Base-by-base conservation (phyloP, 2,113 vertebrate genomes). In the Alosa alosa region DNA sequence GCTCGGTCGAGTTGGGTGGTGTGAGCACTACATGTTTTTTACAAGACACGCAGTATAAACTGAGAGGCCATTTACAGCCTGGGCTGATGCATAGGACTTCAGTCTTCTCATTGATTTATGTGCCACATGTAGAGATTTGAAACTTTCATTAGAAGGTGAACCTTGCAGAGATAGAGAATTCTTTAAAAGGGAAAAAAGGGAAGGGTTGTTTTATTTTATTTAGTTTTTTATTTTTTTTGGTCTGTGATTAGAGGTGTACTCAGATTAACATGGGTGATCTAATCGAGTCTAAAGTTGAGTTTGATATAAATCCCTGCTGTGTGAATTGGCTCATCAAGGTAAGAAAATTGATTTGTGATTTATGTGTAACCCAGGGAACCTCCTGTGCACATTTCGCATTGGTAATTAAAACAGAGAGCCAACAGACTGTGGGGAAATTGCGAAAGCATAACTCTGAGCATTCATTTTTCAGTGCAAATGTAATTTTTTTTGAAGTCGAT, bases 291-390 rank as follows among this genome's bases (percentile, higher is more conserved):
- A 78, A 78, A 17, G 3, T 31, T 13, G 10, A 31, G 10, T 78
- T 36, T 39, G 72, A 60, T 6, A 9, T 83, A 88, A 82, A 5
- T 89, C 89, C 90, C 84, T 87, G 82, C 64, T 81, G 81, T 86
- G 84, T 85, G 83, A 60, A 82, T 78, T 78, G 72, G 45, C 78
- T 57, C 55, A 81, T 83, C 47, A 13, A 39, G 18, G 50, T 18
- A 55, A 18, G 64, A 52, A 82, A 64, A 52, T 83, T 83, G 18
- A 22, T 83, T 47, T 18, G 81, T 78, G n/a, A 82, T 82, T 75
- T 68, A n/a, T 36, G 52, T n/a, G 75, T 47, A 68, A 64, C 25
- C 36, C 36, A 60, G 55, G 81, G 25, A 50, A 36, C 36, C 25
- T 55, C 82, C 86, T 52, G 68, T 49, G 72, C 8, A 84, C 83